phyloP scores from a whole-genome alignment of 2,113 vertebrate genomes.

The Nothobranchius furzeri region DNA sequence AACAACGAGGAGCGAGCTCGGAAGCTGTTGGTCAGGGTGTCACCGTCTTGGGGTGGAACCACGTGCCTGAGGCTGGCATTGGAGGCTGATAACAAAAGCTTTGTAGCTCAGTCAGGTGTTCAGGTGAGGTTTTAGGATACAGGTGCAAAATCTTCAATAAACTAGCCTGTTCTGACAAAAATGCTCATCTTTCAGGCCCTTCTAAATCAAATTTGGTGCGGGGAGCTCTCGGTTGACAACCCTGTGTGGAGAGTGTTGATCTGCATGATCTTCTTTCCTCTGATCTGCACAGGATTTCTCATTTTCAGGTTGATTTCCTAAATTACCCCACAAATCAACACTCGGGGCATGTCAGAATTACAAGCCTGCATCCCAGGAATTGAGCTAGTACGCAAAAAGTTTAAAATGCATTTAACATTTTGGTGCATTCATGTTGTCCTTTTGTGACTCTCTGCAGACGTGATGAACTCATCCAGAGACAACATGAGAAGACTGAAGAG shows the following conservation, averaged over 20 bases:
- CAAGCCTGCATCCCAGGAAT: not conserved
- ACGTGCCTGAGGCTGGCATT: slow-evolving; percentile 90
- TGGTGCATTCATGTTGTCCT: not conserved
- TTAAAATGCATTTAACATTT: not conserved
- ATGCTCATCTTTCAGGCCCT: slow-evolving; percentile 79
- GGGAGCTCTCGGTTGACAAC: slow-evolving; percentile 88
- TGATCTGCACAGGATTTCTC: slow-evolving; percentile 87
- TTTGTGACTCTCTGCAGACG: slow-evolving; percentile 48
- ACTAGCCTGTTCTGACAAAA: too few species aligned
- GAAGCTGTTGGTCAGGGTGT: slow-evolving; percentile 86
- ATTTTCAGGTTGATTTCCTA: slow-evolving; percentile 84
- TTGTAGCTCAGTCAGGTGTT: slow-evolving; percentile 90
- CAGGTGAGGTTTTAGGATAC: slow-evolving; percentile 79
- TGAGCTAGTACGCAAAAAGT: too few species aligned
- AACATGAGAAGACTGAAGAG: slow-evolving; percentile 52
- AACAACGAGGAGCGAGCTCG: slow-evolving; percentile 84
- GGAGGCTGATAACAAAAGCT: slow-evolving; percentile 89
- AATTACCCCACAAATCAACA: not conserved
- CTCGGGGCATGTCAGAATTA: too few species aligned
- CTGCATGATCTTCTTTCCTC: slow-evolving; percentile 86
- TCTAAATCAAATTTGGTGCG: slow-evolving; percentile 96
- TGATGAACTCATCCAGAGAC: slow-evolving; percentile 73
- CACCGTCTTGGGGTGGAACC: slow-evolving; percentile 88
- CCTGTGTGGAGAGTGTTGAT: slow-evolving; percentile 83
- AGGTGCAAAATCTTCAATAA: not conserved